Evolutionary conservation across 2,888 invertebrate genomes (phyloP).

Genomic region (Oscheius sp.): DNA sequence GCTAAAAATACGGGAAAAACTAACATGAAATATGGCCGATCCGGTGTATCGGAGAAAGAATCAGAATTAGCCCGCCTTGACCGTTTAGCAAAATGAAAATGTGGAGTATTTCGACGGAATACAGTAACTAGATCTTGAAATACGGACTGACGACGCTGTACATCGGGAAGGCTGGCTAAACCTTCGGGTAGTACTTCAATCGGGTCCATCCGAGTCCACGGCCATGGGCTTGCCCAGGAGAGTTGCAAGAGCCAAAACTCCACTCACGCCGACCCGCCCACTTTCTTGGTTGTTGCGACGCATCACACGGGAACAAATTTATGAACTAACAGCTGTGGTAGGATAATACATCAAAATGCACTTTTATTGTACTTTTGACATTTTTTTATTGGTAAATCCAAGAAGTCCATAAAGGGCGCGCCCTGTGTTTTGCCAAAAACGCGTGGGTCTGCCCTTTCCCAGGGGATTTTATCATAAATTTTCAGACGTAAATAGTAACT

Average conservation of each 20-base stretch:
- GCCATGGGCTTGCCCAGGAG: slow-evolving; percentile 16
- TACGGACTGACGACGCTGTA: slow-evolving; percentile 64
- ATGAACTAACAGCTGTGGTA: slow-evolving; percentile 22
- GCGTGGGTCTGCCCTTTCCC: too few relatives aligned
- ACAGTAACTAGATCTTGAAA: slow-evolving; percentile 70
- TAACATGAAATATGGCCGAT: background rate
- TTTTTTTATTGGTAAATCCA: too few relatives aligned
- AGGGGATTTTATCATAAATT: too few relatives aligned
- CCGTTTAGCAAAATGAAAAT: slow-evolving; percentile 1
- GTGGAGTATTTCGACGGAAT: slow-evolving; percentile 66
- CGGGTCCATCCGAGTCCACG: slow-evolving; percentile 31
- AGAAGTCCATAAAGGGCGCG: too few relatives aligned
- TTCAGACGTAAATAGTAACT: too few relatives aligned
- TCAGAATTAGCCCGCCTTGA: background rate
- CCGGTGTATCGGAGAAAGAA: background rate
- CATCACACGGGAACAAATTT: slow-evolving; percentile 16
- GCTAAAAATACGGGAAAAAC: background rate
- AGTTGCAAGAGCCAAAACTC: background rate
- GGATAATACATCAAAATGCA: too few relatives aligned
- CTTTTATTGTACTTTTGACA: too few relatives aligned
- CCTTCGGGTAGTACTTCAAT: slow-evolving; percentile 54
- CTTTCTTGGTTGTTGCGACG: slow-evolving; percentile 6
- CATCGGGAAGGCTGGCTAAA: slow-evolving; percentile 47
- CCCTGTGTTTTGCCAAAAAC: too few relatives aligned
- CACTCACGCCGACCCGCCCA: slow-evolving; percentile 13